Evolutionary conservation across 2,888 invertebrate species (phyloP).

Genomic region (Troglohyphantes excavatus): DNA sequence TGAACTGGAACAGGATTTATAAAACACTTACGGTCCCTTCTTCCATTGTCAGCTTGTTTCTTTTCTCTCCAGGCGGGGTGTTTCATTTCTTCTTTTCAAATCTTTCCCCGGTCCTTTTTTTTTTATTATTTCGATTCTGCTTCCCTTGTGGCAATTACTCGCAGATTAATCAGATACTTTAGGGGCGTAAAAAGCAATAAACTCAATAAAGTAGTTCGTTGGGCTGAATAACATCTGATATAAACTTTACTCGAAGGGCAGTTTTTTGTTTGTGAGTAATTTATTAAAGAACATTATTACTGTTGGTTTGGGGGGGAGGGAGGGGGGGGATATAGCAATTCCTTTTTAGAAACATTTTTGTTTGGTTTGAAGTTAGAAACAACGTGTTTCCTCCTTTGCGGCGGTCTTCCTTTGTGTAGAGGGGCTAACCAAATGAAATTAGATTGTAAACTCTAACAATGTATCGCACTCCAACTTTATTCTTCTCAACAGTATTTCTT

Average conservation of each 20-base stretch:
- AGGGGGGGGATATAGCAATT: neutral
- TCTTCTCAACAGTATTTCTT: neutral
- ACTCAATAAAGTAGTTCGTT: constrained; percentile 27
- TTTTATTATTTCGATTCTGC: constrained; percentile 42
- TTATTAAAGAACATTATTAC: constrained; percentile 9
- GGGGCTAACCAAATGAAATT: neutral
- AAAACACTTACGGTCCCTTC: constrained; percentile 49
- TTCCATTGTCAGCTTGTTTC: constrained; percentile 41
- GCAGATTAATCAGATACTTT: constrained; percentile 51
- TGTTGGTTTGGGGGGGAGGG: neutral
- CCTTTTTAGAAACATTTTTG: neutral
- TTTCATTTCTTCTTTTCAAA: neutral
- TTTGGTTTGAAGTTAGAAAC: neutral
- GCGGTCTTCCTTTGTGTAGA: neutral
- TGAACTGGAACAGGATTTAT: constrained; percentile 54
- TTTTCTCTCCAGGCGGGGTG: neutral
- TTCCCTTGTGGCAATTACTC: constrained; percentile 49
- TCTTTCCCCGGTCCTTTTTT: too few relatives aligned
- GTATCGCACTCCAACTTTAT: neutral
- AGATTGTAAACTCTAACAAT: neutral
- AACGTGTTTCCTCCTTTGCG: neutral
- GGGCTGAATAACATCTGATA: constrained; percentile 7
- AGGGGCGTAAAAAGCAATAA: constrained; percentile 39
- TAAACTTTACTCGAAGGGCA: neutral
- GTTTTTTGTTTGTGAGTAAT: constrained; percentile 12